A percentile compares a stretch with the other conserved stretches of the same genome.
phyloP scores from a whole-genome alignment of 1,140 invertebrate genomes.

The Calephelis virginiensis region DNA sequence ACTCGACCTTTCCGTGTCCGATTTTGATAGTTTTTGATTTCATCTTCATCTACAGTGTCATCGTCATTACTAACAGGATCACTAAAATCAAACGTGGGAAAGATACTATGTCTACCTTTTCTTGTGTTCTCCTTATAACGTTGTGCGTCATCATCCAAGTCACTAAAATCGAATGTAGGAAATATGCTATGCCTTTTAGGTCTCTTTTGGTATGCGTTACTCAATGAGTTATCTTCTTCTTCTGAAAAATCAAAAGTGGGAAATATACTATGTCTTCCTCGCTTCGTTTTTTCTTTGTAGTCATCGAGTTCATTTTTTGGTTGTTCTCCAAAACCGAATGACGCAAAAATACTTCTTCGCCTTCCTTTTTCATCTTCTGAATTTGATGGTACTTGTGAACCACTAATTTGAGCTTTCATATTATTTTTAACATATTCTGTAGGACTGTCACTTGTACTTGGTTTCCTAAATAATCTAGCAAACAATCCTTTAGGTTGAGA shows the following conservation, averaged over 20 bases:
- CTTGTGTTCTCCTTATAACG: constrained; percentile 64
- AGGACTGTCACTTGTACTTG: constrained; percentile 55
- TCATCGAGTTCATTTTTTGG: constrained; percentile 46
- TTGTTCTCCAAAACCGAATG: constrained; percentile 46
- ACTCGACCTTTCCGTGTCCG: constrained; percentile 62
- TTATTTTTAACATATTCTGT: constrained; percentile 60
- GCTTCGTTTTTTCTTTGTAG: constrained; percentile 61
- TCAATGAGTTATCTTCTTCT: constrained; percentile 55
- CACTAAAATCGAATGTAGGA: constrained; percentile 62
- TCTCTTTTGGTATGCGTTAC: constrained; percentile 54
- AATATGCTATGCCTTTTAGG: constrained; percentile 68
- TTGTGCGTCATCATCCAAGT: constrained; percentile 52
- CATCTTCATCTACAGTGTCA: constrained; percentile 63
- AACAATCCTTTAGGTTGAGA: constrained; percentile 53
- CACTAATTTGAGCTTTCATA: constrained; percentile 53
- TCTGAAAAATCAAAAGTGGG: constrained; percentile 66
- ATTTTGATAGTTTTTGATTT: constrained; percentile 64
- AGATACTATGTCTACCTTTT: constrained; percentile 63
- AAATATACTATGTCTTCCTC: constrained; percentile 63
- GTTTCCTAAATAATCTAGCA: constrained; percentile 53
- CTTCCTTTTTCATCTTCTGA: constrained; percentile 45
- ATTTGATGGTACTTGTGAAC: constrained; percentile 41
- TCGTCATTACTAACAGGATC: constrained; percentile 56
- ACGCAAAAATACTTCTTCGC: constrained; percentile 56
- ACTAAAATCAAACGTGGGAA: constrained; percentile 66